These are phyloP conservation scores for Cheirogaleus major DNA, from an alignment of 2,797 vertebrate genomes.

Conservation along the genomic window DNA sequence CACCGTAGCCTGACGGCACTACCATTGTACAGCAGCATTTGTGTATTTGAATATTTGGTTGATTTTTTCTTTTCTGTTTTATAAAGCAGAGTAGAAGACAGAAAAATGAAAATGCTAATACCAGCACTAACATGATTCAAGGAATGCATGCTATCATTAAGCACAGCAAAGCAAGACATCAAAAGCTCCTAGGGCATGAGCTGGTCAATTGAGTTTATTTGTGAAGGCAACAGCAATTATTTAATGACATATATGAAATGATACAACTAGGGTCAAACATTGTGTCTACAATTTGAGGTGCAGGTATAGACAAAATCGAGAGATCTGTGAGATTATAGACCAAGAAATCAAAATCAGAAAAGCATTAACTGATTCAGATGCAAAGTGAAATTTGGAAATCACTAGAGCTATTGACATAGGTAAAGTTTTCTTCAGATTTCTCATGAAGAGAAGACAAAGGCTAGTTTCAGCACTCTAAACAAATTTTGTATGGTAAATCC, in stretches of 20 bases:
- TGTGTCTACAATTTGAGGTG: background rate
- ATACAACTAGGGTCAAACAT: background rate
- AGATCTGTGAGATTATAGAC: background rate
- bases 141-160: background rate
- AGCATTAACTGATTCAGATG: background rate
- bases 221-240: slow-evolving; percentile 12
- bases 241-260: background rate
- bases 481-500: background rate
- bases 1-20: background rate
- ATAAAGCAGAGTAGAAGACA: background rate
- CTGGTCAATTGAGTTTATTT: background rate
- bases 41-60: background rate
- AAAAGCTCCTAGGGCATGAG: background rate
- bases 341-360: slow-evolving; percentile 13
- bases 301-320: background rate
- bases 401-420: background rate
- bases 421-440: background rate
- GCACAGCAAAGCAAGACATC: background rate
- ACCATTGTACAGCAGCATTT: background rate
- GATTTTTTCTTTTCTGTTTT: background rate
- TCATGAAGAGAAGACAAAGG: slow-evolving; percentile 12
- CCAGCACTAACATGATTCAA: background rate
- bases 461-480: background rate
- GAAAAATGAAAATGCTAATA: background rate
- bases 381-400: background rate